These are phyloP conservation scores for Cepaea hortensis DNA, from an alignment of 2,888 invertebrate species.

Conservation along the genomic window DNA sequence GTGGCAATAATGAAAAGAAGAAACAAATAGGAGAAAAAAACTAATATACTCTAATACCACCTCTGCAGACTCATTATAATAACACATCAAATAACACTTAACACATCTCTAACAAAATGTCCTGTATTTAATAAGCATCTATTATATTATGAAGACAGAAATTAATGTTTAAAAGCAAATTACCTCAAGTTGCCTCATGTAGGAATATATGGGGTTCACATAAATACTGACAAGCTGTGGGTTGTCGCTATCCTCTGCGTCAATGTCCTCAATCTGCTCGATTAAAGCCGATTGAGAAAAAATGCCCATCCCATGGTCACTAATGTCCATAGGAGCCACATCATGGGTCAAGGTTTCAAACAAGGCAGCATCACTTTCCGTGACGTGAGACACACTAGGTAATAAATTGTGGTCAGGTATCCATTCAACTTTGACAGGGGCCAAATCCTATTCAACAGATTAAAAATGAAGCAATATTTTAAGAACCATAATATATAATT, in stretches of 20 bases:
- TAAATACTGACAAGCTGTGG: slow-evolving; percentile 89
- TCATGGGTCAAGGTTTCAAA: slow-evolving; percentile 47
- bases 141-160: too few relatives aligned
- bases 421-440: slow-evolving; percentile 49
- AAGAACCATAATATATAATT: too few relatives aligned
- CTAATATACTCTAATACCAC: too few relatives aligned
- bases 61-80: too few relatives aligned
- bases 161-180: not conserved
- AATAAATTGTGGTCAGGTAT: slow-evolving; percentile 44
- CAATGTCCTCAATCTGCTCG: slow-evolving; percentile 79
- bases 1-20: too few relatives aligned
- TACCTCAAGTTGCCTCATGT: slow-evolving; percentile 86
- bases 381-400: slow-evolving; percentile 4
- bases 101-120: too few relatives aligned
- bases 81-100: too few relatives aligned
- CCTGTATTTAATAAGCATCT: too few relatives aligned
- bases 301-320: slow-evolving; percentile 66
- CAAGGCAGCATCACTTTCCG: slow-evolving; percentile 27
- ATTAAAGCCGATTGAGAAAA: slow-evolving; percentile 61
- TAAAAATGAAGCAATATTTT: too few relatives aligned
- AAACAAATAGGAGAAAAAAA: too few relatives aligned
- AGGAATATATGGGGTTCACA: slow-evolving; percentile 91
- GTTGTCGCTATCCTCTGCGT: slow-evolving; percentile 84
- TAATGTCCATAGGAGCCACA: slow-evolving; percentile 68
- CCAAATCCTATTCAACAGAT: slow-evolving; percentile 29